These are phyloP conservation scores for Scylla paramamosain DNA, from an alignment of 1,140 invertebrate genomes.

Conservation along the genomic window DNA sequence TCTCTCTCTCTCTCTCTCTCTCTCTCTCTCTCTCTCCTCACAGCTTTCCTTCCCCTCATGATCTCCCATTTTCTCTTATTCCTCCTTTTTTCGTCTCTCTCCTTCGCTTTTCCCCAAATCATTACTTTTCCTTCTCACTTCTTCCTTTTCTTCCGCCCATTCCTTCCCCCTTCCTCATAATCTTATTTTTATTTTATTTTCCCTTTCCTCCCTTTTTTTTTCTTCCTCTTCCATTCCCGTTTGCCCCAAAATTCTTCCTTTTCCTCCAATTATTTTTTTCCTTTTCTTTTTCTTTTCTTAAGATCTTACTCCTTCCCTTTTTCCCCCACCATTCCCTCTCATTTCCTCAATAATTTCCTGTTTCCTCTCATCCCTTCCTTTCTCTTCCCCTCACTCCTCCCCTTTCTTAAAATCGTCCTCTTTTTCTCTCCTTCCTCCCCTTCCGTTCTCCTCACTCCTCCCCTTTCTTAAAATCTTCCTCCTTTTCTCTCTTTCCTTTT, in stretches of 20 bases:
- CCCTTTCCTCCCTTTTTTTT: too few relatives aligned
- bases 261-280: too few relatives aligned
- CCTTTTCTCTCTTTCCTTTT: background rate
- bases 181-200: too few relatives aligned
- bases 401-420: background rate
- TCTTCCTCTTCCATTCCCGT: too few relatives aligned
- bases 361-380: background rate
- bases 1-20: background rate
- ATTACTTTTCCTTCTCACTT: too few relatives aligned
- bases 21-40: background rate
- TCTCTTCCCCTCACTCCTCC: background rate
- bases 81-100: background rate
- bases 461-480: background rate
- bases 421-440: background rate
- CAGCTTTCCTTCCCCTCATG: background rate
- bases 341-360: background rate
- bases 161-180: too few relatives aligned
- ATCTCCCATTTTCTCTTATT: background rate
- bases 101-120: too few relatives aligned
- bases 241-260: too few relatives aligned
- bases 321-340: background rate
- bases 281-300: too few relatives aligned
- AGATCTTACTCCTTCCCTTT: background rate
- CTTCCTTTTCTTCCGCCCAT: too few relatives aligned
- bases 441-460: too few relatives aligned